phyloP scores from a whole-genome alignment of 2,113 vertebrate species.

The Solea solea region DNA sequence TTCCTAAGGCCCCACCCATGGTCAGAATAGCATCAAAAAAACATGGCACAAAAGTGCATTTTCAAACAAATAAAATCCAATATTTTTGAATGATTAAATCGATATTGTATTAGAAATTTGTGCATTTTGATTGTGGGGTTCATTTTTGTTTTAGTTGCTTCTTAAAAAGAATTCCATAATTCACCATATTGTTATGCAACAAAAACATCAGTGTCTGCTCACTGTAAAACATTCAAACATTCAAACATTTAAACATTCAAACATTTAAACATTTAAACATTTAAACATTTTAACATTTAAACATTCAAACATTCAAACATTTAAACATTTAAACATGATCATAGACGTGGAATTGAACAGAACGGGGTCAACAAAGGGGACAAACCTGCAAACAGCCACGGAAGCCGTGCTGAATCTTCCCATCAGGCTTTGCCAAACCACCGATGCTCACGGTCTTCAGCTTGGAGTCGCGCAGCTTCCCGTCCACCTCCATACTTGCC shows the following conservation, averaged over 20 bases:
- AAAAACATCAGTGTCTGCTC: not conserved
- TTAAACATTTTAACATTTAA: not conserved
- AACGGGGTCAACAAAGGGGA: not conserved
- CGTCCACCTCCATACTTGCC: constrained; percentile 82
- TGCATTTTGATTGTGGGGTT: no score
- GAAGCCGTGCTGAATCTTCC: constrained; percentile 86
- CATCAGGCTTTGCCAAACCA: constrained; percentile 75
- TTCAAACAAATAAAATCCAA: no score
- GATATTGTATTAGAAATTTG: no score
- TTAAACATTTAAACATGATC: not conserved
- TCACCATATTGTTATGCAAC: not conserved
- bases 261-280: not conserved
- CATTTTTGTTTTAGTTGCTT: no score
- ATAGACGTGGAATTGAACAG: not conserved
- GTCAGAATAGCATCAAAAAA: no score
- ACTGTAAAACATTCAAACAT: not conserved
- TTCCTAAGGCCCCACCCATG: no score
- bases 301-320: not conserved
- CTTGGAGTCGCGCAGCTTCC: constrained; percentile 83
- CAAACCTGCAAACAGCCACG: constrained; percentile 91
- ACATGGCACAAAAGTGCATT: no score
- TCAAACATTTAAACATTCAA: no score
- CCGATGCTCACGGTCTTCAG: constrained; percentile 85
- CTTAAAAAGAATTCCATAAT: not conserved
- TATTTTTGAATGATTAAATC: no score